These are phyloP conservation scores for Lasiurus cinereus DNA, from an alignment of 2,113 vertebrate genomes.

Conservation along the genomic window DNA sequence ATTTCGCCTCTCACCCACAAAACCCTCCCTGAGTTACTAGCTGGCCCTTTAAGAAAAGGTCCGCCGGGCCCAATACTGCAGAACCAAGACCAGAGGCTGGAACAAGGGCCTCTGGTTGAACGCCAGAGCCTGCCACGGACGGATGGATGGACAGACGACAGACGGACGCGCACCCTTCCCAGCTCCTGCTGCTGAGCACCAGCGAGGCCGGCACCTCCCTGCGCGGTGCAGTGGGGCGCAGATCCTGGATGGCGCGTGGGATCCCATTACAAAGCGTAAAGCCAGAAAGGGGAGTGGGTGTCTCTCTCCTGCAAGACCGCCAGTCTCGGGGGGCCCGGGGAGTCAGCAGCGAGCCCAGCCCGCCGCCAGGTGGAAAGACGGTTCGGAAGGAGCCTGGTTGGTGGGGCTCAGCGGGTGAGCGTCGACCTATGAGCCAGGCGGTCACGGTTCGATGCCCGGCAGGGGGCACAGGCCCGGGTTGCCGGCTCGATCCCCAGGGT, in stretches of 20 bases:
- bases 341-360: background rate
- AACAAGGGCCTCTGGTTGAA: background rate
- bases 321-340: background rate
- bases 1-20: background rate
- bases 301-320: background rate
- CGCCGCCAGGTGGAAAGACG: background rate
- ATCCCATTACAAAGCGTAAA: background rate
- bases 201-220: background rate
- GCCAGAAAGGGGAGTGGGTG: background rate
- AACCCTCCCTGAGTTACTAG: background rate
- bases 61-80: background rate
- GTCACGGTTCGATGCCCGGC: too few species aligned
- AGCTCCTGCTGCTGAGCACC: background rate
- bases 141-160: too few species aligned
- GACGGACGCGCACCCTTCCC: background rate
- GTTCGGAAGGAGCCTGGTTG: background rate
- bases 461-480: too few species aligned
- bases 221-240: background rate
- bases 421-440: too few species aligned
- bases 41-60: conserved; percentile 6
- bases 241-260: background rate
- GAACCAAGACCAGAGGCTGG: background rate
- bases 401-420: too few species aligned
- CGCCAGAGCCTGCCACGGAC: background rate
- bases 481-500: too few species aligned